Base-by-base conservation (phyloP, 1,140 invertebrate species). In the Prorops nasuta region DNA sequence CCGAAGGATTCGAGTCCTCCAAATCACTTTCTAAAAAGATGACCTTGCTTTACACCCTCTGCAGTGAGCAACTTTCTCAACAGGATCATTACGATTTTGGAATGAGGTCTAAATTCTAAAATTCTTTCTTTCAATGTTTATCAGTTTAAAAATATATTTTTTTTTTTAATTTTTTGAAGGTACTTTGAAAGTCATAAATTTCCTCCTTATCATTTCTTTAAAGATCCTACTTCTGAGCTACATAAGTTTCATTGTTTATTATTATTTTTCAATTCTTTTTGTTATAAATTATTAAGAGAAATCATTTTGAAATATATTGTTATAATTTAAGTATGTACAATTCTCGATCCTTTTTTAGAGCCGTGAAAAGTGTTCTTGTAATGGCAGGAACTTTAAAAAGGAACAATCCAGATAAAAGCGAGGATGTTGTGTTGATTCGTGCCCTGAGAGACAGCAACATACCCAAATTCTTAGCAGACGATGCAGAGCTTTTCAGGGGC, bases 1-100 rank as follows among this genome's bases (percentile, higher is more conserved):
- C 92, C 0, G 91, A 94, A 77, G 92, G 92, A 15, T 96, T 96
- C 63, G 90, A 93, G 65, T 87, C 88, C 2, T 92, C 90, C 1
- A 94, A 91, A 68, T 80, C 82, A 2, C 76, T 96, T 14, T 89
- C 92, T 0, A 83, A 88, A 51, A 96, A 96, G 71, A 95, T 96
- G 87, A 87, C 90, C 0, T 85, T 94, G 65, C 91, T 94, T 86
- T 96, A 96, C 68, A 91, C 92, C 63, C 76, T 96, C 3, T 94
- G 91, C 55, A 92, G 89, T 58, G 92, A 96, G 74, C 92, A 95
- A 72, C 78, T 96, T 0, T 95, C 92, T 1, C 90, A 93, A 55
- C 92, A 95, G 72, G 90, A 94, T 71, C 92, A 95, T 66, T 96
- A 96, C 59, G 93, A 96, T 75, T 96, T 93, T 66, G 91, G 92